Evolutionary conservation across 2,888 invertebrate species (phyloP).

Genomic region (Hydrotaea diabolus): DNA sequence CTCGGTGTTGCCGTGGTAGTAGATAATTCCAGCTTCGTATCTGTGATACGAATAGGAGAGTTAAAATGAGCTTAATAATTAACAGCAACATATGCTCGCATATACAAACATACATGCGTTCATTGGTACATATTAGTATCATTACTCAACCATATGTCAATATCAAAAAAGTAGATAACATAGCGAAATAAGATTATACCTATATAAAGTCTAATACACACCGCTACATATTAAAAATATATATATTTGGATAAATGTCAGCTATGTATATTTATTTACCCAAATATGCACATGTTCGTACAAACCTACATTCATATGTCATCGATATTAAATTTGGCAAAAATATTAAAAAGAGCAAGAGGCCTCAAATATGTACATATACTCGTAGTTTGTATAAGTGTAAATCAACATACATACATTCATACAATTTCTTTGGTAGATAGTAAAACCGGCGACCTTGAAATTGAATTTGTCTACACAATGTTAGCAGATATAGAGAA

Average conservation of each 20-base stretch:
- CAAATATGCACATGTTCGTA: neutral
- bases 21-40: too few relatives aligned
- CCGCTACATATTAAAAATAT: neutral
- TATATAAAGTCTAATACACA: neutral
- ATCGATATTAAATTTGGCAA: too few relatives aligned
- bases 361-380: too few relatives aligned
- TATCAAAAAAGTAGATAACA: constrained; percentile 7
- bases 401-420: neutral
- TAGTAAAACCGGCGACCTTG: neutral
- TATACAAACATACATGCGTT: neutral
- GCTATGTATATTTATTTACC: neutral
- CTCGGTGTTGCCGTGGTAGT: too few relatives aligned
- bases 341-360: too few relatives aligned
- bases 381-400: too few relatives aligned
- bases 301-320: too few relatives aligned
- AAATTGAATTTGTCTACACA: constrained; percentile 24
- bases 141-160: constrained; percentile 22
- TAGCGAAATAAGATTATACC: neutral
- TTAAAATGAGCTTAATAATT: too few relatives aligned
- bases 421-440: neutral
- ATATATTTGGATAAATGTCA: too few relatives aligned
- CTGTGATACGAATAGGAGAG: too few relatives aligned
- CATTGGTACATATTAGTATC: neutral
- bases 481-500: neutral
- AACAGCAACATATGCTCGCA: neutral